Evolutionary conservation across 2,888 invertebrate genomes (phyloP).

Genomic region (Hyposoter didymator): DNA sequence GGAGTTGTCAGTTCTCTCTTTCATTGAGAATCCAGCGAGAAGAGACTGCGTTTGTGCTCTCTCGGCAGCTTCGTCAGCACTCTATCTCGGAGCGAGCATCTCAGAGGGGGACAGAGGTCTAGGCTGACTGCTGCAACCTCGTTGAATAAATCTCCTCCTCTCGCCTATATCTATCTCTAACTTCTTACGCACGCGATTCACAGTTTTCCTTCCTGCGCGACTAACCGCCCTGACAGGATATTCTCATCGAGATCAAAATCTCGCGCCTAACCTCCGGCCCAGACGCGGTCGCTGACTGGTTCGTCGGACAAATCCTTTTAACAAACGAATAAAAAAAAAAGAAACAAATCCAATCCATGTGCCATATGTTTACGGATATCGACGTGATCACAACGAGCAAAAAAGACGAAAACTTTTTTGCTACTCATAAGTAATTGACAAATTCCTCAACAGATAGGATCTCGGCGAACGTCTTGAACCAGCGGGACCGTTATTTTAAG

Average conservation of each 20-base stretch:
- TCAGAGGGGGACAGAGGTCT: conserved; percentile 75
- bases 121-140: conserved; percentile 68
- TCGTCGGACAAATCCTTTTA: conserved; percentile 18
- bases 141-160: conserved; percentile 67
- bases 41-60: conserved; percentile 79
- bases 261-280: conserved; percentile 37
- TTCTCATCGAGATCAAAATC: conserved; percentile 52
- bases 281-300: conserved; percentile 19
- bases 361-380: neutral
- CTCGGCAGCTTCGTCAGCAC: conserved; percentile 67
- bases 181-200: conserved; percentile 65
- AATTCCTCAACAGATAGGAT: neutral
- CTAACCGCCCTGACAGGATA: conserved; percentile 38
- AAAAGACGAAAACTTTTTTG: neutral
- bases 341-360: neutral
- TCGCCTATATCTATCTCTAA: conserved; percentile 46
- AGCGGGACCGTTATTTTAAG: neutral
- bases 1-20: conserved; percentile 65
- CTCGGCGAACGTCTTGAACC: neutral
- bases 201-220: conserved; percentile 58
- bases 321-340: neutral
- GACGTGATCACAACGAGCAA: neutral
- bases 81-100: conserved; percentile 82
- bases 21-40: conserved; percentile 82
- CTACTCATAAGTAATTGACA: neutral